Base-by-base conservation (phyloP, 2,797 vertebrate species). In the Catamblyrhynchus diadema region DNA sequence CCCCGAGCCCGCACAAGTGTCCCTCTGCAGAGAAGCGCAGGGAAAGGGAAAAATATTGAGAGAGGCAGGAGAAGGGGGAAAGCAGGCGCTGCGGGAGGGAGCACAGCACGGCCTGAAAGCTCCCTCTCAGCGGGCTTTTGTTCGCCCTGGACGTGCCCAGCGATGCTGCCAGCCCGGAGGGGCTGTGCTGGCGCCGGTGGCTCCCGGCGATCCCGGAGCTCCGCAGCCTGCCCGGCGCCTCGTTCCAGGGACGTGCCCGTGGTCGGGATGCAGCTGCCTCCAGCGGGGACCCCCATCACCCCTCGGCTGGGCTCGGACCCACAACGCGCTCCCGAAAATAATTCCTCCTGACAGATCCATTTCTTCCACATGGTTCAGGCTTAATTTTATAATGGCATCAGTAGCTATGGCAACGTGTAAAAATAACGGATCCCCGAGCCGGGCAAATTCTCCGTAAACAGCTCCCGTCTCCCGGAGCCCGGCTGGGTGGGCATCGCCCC, bases 401-500 rank as follows among this genome's bases (percentile, higher is more conserved):
- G 98, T 98, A 97, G 94, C 98, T 93, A 98, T 98, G 97, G 98
- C 97, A 97, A 98, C 97, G 92, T 56, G 95, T 95, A 96, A 96
- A 97, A 97, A 98, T 97, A 97, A 96, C 96, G 79, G 86, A 95
- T 94, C 96, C 95, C 94, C 70, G 67, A 96, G 97, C 97, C 96
- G 64, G 83, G 97, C 95, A 73, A 96, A 87, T 90, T 92, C 91
- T 33, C 93, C 3, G 22, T 94, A 91, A 96, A 79, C 93, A 87
- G 47, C 85, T 75, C 93, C 79, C 15, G 10, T 85, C 93, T 69
- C 80, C 87, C 73, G 53, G 87, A 78, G 73, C 83, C 54, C 20
- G 72, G 42, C 33, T 27, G 37, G 71, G 67, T 24, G 42, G 79
- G 75, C 66, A 60, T 85, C 85, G 3, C 57, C 72, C 80, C 91